Conservation (phyloP, 2,113 vertebrate species). For the Urocynchramus pylzowi region DNA sequence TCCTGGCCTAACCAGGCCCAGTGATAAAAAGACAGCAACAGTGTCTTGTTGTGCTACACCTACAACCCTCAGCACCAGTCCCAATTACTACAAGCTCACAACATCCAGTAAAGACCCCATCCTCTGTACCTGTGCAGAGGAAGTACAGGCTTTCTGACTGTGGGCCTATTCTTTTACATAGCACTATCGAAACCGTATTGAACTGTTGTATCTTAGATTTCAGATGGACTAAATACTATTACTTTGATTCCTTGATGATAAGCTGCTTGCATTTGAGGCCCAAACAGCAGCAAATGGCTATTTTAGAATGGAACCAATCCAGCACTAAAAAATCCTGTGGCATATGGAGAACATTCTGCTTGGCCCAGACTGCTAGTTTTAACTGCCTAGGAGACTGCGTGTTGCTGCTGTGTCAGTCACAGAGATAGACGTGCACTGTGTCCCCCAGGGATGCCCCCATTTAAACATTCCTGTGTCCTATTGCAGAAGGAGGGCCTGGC, state of each 20-base stretch:
- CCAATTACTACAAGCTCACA: neutral
- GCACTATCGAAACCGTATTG: neutral
- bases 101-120: neutral
- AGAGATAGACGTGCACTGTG: neutral
- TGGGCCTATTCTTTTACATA: neutral
- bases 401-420: neutral
- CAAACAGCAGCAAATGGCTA: neutral
- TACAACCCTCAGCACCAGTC: neutral
- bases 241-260: conserved; percentile 7
- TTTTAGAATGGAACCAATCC: neutral
- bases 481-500: neutral
- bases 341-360: neutral
- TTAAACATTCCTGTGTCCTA: neutral
- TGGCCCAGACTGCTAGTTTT: neutral
- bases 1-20: conserved; percentile 82
- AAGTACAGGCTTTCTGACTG: neutral
- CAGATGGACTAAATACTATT: conserved; percentile 21
- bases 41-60: neutral
- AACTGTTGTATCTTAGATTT: neutral
- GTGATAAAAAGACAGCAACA: neutral
- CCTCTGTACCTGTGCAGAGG: neutral
- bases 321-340: neutral
- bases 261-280: neutral
- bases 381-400: neutral
- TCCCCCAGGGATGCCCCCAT: neutral